These are phyloP conservation scores for Cecidostiba fungosa DNA, from an alignment of 2,888 invertebrate species.

Conservation along the genomic window DNA sequence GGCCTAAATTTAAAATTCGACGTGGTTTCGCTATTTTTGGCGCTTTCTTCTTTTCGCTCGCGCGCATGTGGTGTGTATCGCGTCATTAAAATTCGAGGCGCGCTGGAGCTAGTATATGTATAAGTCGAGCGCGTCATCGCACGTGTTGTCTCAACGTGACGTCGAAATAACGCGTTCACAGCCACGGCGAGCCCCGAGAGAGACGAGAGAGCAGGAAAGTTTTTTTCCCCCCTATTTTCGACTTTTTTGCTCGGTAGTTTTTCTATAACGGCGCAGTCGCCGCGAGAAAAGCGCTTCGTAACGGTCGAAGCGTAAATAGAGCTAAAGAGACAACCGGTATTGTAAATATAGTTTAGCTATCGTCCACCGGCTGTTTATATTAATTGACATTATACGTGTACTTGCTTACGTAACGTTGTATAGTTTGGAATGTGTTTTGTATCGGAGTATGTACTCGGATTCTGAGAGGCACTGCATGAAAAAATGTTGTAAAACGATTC, in stretches of 20 bases:
- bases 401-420: too few relatives aligned
- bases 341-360: neutral
- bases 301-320: neutral
- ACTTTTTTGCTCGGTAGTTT: neutral
- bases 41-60: neutral
- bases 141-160: constrained; percentile 2
- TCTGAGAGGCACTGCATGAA: too few relatives aligned
- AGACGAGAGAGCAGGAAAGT: neutral
- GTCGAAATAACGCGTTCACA: constrained; percentile 17
- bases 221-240: neutral
- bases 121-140: constrained; percentile 17
- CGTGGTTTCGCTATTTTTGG: constrained; percentile 3
- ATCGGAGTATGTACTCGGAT: too few relatives aligned
- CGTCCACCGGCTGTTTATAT: neutral
- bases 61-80: neutral
- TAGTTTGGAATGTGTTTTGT: too few relatives aligned
- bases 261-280: neutral
- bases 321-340: neutral
- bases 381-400: neutral
- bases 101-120: neutral
- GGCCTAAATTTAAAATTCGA: constrained; percentile 27
- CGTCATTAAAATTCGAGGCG: constrained; percentile 1
- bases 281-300: neutral
- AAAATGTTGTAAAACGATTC: too few relatives aligned
- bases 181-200: too few relatives aligned